Evolutionary conservation across 1,140 invertebrate genomes (phyloP).

Genomic region (Pseudomyrmex gracilis): DNA sequence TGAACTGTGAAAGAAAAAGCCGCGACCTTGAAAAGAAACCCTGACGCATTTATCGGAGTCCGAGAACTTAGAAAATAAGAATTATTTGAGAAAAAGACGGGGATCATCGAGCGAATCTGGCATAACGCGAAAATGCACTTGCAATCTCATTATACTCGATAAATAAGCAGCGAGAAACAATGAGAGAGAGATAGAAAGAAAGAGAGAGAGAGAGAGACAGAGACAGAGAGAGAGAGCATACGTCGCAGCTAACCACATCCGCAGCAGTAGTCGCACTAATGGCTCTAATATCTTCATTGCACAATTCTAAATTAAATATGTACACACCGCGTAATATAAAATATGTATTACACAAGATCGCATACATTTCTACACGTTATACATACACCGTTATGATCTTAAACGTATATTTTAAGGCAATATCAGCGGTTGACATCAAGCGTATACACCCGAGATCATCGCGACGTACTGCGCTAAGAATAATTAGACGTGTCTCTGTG

Average conservation of each 20-base stretch:
- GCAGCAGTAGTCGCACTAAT: slow-evolving; percentile 79
- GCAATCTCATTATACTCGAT: slow-evolving; percentile 31
- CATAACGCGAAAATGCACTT: slow-evolving; percentile 20
- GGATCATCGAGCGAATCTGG: slow-evolving; percentile 16
- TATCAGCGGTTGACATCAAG: slow-evolving; percentile 1
- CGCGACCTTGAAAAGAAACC: slow-evolving; percentile 7
- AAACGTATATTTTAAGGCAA: slow-evolving; percentile 68
- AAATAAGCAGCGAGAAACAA: background rate
- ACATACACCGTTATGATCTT: slow-evolving; percentile 14
- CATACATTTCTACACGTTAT: background rate
- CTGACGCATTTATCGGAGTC: slow-evolving; percentile 38
- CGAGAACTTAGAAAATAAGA: background rate
- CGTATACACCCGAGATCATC: slow-evolving; percentile 24
- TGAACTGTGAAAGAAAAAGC: slow-evolving; percentile 19
- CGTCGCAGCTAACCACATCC: slow-evolving; percentile 74
- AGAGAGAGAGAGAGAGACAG: background rate
- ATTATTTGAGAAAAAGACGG: background rate
- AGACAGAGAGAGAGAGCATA: slow-evolving; percentile 49
- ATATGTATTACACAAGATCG: slow-evolving; percentile 57
- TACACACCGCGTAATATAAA: slow-evolving; percentile 49
- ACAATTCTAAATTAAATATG: slow-evolving; percentile 79
- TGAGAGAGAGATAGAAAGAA: background rate
- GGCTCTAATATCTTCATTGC: slow-evolving; percentile 79
- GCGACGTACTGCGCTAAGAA: slow-evolving; percentile 61
- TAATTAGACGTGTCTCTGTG: slow-evolving; percentile 65